Conservation (phyloP, 1,140 invertebrate genomes). For the Proctacanthus coquilletti region DNA sequence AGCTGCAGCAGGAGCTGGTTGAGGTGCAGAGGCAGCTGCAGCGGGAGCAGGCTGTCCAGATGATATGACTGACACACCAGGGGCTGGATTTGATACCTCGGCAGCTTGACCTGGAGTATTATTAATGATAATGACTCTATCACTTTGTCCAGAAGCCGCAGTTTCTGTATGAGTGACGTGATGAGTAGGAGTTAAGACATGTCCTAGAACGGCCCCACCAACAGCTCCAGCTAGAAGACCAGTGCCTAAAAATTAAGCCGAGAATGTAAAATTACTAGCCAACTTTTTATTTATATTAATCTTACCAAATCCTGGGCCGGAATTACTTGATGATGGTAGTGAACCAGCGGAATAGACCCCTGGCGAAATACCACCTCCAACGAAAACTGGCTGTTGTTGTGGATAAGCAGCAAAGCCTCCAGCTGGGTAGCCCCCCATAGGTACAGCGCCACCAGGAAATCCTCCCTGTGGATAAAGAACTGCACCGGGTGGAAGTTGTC, state of each 20-base stretch:
- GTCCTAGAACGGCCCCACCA: constrained; percentile 21
- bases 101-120: constrained; percentile 25
- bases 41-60: constrained; percentile 12
- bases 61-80: constrained; percentile 21
- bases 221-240: constrained; percentile 22
- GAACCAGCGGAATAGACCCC: constrained; percentile 19
- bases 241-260: constrained; percentile 13
- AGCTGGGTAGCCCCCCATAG: constrained; percentile 11
- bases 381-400: constrained; percentile 14
- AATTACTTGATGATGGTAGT: constrained; percentile 14
- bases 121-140: constrained; percentile 26
- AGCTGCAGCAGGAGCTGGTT: constrained; percentile 16
- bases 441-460: constrained; percentile 18
- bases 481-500: constrained; percentile 8
- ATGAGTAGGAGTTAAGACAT: constrained; percentile 21
- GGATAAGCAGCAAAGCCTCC: too few species aligned
- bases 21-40: constrained; percentile 12
- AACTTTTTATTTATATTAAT: background rate
- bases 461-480: constrained; percentile 12
- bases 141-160: constrained; percentile 12
- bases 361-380: constrained; percentile 13
- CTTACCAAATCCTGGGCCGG: constrained; percentile 22
- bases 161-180: constrained; percentile 12
- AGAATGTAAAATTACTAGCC: background rate
- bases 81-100: constrained; percentile 16